A percentile compares a stretch with the other conserved stretches of the same genome.
Conservation (phyloP, 2,888 invertebrate species). For the Sinhomidia bicolor region DNA sequence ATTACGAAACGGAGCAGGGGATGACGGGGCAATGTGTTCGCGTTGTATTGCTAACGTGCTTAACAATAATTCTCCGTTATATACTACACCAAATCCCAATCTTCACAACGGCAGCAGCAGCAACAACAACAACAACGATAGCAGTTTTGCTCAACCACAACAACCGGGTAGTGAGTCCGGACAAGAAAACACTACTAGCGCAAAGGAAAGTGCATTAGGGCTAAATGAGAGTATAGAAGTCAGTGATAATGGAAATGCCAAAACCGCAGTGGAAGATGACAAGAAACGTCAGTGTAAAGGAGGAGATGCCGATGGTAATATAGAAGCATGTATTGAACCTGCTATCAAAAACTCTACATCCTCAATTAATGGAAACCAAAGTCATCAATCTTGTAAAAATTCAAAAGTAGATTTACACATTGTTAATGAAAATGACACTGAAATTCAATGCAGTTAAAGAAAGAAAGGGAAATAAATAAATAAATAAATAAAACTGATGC, state of each 20-base stretch:
- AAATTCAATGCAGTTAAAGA: neutral
- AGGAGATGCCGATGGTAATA: neutral
- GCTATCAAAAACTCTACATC: neutral
- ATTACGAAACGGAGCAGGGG: neutral
- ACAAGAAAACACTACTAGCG: neutral
- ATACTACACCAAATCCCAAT: neutral
- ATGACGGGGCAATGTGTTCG: conserved; percentile 15
- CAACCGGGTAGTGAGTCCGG: neutral
- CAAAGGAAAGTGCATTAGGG: neutral
- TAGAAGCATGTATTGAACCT: neutral
- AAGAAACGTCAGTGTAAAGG: neutral
- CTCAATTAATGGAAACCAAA: neutral
- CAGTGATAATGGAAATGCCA: neutral
- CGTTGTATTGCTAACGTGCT: conserved; percentile 30
- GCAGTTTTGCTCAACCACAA: neutral
- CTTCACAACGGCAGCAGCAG: neutral
- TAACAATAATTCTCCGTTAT: conserved; percentile 36
- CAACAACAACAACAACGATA: neutral
- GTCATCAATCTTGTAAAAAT: neutral
- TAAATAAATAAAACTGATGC: too few species aligned
- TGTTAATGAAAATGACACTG: neutral
- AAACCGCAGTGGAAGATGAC: neutral
- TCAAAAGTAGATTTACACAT: neutral
- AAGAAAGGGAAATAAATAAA: neutral
- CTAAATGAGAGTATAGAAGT: neutral